phyloP scores from a whole-genome alignment of 1,140 invertebrate genomes.

The Drosophila malerkotliana region DNA sequence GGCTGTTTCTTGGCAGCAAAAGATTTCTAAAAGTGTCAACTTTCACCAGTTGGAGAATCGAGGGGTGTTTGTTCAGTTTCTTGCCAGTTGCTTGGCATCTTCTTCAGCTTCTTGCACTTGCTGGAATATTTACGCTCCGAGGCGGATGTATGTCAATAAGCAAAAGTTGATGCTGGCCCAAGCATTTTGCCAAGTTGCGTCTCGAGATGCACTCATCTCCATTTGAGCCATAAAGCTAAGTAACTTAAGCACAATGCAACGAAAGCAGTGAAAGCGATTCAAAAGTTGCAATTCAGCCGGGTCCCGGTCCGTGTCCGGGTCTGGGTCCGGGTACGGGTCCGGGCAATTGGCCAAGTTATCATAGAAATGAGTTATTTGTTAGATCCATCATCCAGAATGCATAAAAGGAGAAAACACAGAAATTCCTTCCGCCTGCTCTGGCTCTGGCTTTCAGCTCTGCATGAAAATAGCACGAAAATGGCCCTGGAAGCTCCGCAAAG shows the following conservation, averaged over 20 bases:
- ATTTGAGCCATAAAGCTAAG: conserved; percentile 55
- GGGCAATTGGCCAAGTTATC: conserved; percentile 63
- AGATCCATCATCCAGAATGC: conserved; percentile 53
- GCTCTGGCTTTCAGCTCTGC: not conserved
- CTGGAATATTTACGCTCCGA: conserved; percentile 30
- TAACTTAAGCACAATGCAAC: conserved; percentile 51
- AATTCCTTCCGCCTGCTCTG: conserved; percentile 6
- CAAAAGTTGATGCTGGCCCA: conserved; percentile 30
- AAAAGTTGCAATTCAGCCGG: conserved; percentile 13
- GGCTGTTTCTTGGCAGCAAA: not conserved
- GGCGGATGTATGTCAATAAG: conserved; percentile 56
- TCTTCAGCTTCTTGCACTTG: conserved; percentile 1
- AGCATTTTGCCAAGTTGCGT: conserved; percentile 23
- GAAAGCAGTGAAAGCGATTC: conserved; percentile 36
- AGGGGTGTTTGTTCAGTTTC: not conserved
- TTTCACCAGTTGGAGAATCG: not conserved
- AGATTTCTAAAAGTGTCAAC: conserved; percentile 17
- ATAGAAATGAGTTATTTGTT: conserved; percentile 66
- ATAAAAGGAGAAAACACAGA: conserved; percentile 45
- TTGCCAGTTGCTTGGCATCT: not conserved
- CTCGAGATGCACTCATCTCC: conserved; percentile 38
- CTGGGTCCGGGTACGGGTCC: not conserved
- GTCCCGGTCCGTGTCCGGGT: not conserved
- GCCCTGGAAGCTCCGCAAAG: conserved; percentile 5
- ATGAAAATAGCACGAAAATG: conserved; percentile 5